Evolutionary conservation across 53 echinoderm and acorn worm species (phyloP).

Genomic region (Mesocentrotus franciscanus): DNA sequence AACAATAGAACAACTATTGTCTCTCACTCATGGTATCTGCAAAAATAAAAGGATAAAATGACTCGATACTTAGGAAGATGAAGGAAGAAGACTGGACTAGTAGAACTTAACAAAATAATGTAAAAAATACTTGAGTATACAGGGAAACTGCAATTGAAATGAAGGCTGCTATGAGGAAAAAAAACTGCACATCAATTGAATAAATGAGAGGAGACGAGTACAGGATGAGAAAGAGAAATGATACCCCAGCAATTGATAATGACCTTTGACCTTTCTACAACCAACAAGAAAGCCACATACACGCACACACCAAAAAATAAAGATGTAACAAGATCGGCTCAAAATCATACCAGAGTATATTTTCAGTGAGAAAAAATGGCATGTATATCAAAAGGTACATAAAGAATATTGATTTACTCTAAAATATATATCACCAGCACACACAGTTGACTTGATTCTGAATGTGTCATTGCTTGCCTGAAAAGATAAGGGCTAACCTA

Average conservation of each 20-base stretch:
- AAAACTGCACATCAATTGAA: background rate
- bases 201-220: background rate
- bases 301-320: background rate
- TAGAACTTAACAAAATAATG: background rate
- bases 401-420: background rate
- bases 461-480: background rate
- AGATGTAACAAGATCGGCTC: slow-evolving; percentile 1
- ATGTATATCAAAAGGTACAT: background rate
- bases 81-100: too few relatives aligned
- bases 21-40: too few relatives aligned
- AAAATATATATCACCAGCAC: background rate
- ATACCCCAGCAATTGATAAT: slow-evolving; percentile 6
- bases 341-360: background rate
- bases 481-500: background rate
- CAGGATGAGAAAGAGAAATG: background rate
- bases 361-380: background rate
- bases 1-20: too few relatives aligned
- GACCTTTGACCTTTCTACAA: slow-evolving; percentile 28
- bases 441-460: background rate
- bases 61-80: too few relatives aligned
- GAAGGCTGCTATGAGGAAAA: background rate
- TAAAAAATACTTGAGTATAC: background rate
- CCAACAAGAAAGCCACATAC: background rate
- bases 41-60: too few relatives aligned
- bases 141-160: background rate